These are phyloP conservation scores for Brachyhypopomus occidentalis DNA, from an alignment of 2,113 vertebrate species.

Conservation along the genomic window DNA sequence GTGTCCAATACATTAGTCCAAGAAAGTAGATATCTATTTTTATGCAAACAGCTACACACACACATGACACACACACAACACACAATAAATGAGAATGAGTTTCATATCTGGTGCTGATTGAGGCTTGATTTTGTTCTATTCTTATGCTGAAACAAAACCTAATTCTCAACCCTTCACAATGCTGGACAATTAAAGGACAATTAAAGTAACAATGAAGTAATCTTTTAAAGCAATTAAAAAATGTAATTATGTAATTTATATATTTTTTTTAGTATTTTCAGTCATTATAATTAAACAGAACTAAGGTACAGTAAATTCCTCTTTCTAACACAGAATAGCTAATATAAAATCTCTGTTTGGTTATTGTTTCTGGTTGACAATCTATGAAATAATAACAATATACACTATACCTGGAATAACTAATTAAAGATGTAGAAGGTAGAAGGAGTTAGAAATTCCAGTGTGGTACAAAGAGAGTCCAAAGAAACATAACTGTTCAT, in stretches of 20 bases:
- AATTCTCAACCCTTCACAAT: not conserved
- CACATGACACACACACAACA: too few relatives aligned
- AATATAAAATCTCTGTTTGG: too few relatives aligned
- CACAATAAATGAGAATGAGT: not conserved
- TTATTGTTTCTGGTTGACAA: too few relatives aligned
- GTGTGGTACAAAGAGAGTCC: too few relatives aligned
- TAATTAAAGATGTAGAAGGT: too few relatives aligned
- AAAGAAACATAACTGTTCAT: too few relatives aligned
- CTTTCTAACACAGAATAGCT: not conserved
- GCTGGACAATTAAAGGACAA: not conserved
- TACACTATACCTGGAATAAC: too few relatives aligned
- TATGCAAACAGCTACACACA: not conserved
- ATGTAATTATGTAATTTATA: not conserved
- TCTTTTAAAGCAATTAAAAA: not conserved
- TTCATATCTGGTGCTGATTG: not conserved
- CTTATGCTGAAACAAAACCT: not conserved
- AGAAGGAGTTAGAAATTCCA: too few relatives aligned
- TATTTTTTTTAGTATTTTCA: not conserved
- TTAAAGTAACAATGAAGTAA: too few relatives aligned
- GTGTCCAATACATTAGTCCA: slow-evolving; percentile 14
- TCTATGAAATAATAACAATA: too few relatives aligned
- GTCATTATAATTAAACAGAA: not conserved
- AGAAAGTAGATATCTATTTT: not conserved
- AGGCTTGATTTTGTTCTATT: not conserved
- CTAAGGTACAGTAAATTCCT: not conserved